Base-by-base conservation (phyloP, 2,888 invertebrate species). In the Cryptus viduatorius region DNA sequence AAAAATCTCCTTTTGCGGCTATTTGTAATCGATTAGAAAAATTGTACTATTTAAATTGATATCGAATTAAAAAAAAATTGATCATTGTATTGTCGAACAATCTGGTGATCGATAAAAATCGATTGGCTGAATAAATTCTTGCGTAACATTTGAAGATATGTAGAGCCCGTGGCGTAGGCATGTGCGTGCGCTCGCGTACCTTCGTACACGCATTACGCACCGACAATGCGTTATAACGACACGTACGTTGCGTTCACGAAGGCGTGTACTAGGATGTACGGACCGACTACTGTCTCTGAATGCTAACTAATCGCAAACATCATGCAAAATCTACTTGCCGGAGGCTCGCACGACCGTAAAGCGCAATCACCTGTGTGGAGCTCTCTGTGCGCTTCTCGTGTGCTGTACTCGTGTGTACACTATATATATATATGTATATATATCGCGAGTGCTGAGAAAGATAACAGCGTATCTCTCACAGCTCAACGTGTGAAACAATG, bases 261-360 rank as follows among this genome's bases (percentile, higher is more conserved):
- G 82, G 67, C 86, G 80, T 80, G 84, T 87, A 87, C 86, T 80
- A 73, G 86, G 82, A 85, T 86, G 83, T 84, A 86, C 84, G 78
- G 78, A 80, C 56, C 76, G 42, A 53, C 84, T 84, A 87, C 83
- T 76, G 86, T 71, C 50, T 65, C 84, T 85, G 89, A 88, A 89
- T 89, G 86, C 78, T 86, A 88, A 89, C 78, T 73, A 85, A 81
- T 79, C 67, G 82, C 86, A 82, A 86, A 86, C 81, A 79, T 68
- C 50, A 29, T 14, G 29, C 53, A 29, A 24, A 37, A 71, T 37
- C 71, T 42, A 71, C 37, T 42, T 76, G 59, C 31, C 48, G 46
- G 59, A 76, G 68, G 44, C 46, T 48, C 31, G 53, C 71, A 37
- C 56, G 59, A 79, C 24, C 53, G 64, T 16, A 42, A 44, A 37